Evolutionary conservation across 2,888 invertebrate genomes (phyloP).

Genomic region (Caradrina clavipalpis): DNA sequence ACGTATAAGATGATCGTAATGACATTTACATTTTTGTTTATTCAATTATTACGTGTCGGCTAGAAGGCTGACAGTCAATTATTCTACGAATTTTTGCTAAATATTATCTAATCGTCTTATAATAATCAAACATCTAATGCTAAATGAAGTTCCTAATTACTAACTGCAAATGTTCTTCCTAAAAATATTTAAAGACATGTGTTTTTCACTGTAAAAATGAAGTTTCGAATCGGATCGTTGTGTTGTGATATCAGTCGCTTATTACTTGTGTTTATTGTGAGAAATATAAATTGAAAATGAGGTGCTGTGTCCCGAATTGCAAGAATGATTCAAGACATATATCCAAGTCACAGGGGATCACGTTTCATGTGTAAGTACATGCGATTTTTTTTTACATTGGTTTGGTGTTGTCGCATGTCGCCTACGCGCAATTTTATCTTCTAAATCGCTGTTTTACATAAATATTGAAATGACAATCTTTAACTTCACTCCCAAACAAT

Average conservation of each 20-base stretch:
- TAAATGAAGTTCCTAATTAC: neutral
- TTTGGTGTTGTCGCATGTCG: neutral
- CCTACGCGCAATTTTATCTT: constrained; percentile 3
- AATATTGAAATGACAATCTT: neutral
- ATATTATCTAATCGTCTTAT: constrained; percentile 14
- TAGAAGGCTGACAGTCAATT: constrained; percentile 39
- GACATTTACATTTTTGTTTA: constrained; percentile 14
- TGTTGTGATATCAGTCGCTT: constrained; percentile 2
- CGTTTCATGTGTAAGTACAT: constrained; percentile 83
- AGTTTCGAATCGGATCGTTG: neutral
- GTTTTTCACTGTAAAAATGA: constrained; percentile 12
- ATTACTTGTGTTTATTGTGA: constrained; percentile 33
- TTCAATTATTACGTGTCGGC: constrained; percentile 31
- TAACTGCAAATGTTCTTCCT: constrained; percentile 2
- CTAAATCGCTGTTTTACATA: neutral
- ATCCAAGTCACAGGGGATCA: constrained; percentile 81
- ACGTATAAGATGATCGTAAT: fast-evolving
- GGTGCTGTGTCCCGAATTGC: constrained; percentile 81
- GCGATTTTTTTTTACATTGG: neutral
- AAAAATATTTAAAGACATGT: constrained; percentile 16
- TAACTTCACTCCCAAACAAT: neutral
- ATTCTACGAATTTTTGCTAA: constrained; percentile 25
- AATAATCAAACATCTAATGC: constrained; percentile 7
- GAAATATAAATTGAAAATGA: constrained; percentile 72
- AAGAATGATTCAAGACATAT: constrained; percentile 81